Evolutionary conservation across 2,113 vertebrate species (phyloP).

Genomic region (Osmerus mordax): DNA sequence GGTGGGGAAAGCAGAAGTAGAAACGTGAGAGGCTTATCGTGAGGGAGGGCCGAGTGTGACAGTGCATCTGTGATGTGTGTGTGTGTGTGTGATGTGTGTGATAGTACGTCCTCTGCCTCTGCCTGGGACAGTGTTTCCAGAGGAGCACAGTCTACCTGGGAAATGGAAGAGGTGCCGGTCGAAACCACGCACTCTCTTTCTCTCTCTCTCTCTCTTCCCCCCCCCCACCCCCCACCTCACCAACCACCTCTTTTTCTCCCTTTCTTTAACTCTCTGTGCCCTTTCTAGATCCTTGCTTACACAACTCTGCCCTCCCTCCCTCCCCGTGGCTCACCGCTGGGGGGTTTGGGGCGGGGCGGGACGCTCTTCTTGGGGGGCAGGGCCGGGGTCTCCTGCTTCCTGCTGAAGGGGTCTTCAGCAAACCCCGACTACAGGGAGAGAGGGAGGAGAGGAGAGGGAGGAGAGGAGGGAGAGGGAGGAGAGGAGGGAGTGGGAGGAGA

Average conservation of each 20-base stretch:
- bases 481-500: not conserved
- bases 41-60: too few relatives aligned
- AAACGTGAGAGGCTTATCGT: too few relatives aligned
- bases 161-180: too few relatives aligned
- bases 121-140: too few relatives aligned
- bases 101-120: too few relatives aligned
- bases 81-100: too few relatives aligned
- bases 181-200: not conserved
- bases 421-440: conserved; percentile 77
- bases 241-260: not conserved
- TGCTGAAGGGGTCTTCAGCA: conserved; percentile 88
- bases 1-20: too few relatives aligned
- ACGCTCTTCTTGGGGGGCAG: conserved; percentile 92
- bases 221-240: not conserved
- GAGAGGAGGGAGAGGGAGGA: not conserved
- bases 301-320: not conserved
- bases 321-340: conserved; percentile 83
- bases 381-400: conserved; percentile 88
- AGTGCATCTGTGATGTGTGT: too few relatives aligned
- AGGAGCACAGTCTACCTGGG: too few relatives aligned
- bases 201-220: not conserved
- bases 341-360: conserved; percentile 90
- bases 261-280: not conserved
- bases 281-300: not conserved
- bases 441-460: conserved; percentile 46